A percentile compares a stretch with the other conserved stretches of the same genome.
These are phyloP conservation scores for Scomber japonicus DNA, from an alignment of 2,113 vertebrate species.

Conservation along the genomic window DNA sequence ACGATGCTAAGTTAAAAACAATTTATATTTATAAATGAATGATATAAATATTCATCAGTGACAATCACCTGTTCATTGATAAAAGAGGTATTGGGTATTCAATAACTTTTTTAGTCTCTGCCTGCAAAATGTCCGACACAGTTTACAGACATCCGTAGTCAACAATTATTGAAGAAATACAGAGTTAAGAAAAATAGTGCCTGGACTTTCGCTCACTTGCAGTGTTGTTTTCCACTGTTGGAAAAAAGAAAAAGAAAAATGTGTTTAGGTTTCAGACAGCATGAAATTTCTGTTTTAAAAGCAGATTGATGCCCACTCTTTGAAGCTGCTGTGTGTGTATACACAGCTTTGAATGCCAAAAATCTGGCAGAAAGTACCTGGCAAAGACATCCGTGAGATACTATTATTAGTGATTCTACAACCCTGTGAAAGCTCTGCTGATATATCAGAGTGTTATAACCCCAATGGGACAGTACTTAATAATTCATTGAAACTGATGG, in stretches of 20 bases:
- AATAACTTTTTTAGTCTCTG: background rate
- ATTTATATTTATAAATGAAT: background rate
- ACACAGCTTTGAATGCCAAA: background rate
- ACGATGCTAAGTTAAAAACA: too few species aligned
- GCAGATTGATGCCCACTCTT: background rate
- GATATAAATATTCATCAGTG: background rate
- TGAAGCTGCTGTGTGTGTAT: background rate
- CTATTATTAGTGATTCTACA: slow-evolving; percentile 8
- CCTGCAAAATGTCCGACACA: background rate
- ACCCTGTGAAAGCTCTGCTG: background rate
- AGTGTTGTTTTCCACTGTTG: background rate
- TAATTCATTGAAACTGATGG: background rate
- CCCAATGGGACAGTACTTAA: background rate
- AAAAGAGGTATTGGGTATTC: background rate
- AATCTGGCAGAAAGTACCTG: background rate
- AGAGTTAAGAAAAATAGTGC: too few species aligned
- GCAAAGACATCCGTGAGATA: slow-evolving; percentile 15
- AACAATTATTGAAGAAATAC: too few species aligned
- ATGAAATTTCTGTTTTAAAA: too few species aligned
- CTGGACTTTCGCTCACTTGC: background rate
- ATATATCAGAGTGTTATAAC: background rate
- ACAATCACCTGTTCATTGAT: background rate
- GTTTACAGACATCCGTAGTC: too few species aligned
- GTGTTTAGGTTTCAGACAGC: background rate
- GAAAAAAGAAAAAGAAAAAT: background rate